Percentiles rank a stretch among this genome's conserved stretches.
phyloP scores from a whole-genome alignment of 2,797 vertebrate species.

The Sebastes glaucus region DNA sequence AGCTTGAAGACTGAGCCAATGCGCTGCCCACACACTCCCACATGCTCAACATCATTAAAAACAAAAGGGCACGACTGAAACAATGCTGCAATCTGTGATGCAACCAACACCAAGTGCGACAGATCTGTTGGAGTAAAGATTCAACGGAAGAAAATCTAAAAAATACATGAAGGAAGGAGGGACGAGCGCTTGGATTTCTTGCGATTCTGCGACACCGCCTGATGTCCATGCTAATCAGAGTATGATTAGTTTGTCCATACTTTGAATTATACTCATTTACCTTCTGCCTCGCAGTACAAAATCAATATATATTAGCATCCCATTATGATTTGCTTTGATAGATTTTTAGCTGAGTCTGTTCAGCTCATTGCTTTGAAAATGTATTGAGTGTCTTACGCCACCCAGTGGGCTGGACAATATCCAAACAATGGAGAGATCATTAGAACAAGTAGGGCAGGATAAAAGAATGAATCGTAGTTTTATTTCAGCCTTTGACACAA shows the following conservation, averaged over 20 bases:
- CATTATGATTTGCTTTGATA: neutral
- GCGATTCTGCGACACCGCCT: neutral
- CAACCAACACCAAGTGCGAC: constrained; percentile 42
- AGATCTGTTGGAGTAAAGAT: neutral
- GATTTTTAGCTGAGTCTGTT: neutral
- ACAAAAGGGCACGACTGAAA: constrained; percentile 66
- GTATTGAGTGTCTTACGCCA: constrained; percentile 29
- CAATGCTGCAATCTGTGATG: constrained; percentile 57
- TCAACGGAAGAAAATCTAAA: neutral
- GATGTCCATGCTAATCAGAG: neutral
- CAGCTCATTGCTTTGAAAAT: neutral
- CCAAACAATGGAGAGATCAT: neutral
- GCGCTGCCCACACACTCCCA: constrained; percentile 74
- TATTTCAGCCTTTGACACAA: constrained; percentile 8
- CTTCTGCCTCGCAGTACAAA: neutral
- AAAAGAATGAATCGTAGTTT: neutral
- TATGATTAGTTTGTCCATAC: neutral
- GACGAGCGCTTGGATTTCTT: neutral
- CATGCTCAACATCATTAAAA: constrained; percentile 72
- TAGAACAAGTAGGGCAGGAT: neutral
- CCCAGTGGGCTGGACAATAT: constrained; percentile 42
- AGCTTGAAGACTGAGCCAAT: constrained; percentile 58
- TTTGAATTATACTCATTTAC: neutral
- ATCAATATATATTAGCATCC: neutral
- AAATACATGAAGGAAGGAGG: neutral